Evolutionary conservation across 2,797 vertebrate species (phyloP).

Genomic region (Eulemur albifrons): DNA sequence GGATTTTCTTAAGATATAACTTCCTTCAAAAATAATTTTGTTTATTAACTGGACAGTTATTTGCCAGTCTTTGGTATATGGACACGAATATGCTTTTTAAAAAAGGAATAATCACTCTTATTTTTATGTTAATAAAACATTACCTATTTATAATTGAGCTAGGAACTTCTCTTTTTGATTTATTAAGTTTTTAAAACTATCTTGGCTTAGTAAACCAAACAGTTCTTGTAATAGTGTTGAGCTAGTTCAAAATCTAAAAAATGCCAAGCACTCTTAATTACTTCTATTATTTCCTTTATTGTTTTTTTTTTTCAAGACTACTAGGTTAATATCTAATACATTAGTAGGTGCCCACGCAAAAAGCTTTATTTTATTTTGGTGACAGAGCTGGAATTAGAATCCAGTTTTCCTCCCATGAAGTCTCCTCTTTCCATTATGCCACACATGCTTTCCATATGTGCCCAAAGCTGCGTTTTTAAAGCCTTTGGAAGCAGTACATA

Average conservation of each 20-base stretch:
- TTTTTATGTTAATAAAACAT: not conserved
- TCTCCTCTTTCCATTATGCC: not conserved
- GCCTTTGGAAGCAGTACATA: not conserved
- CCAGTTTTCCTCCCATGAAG: not conserved
- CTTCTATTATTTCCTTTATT: not conserved
- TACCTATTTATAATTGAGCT: not conserved
- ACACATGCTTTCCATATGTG: not conserved
- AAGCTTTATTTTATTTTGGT: slow-evolving; percentile 23
- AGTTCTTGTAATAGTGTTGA: not conserved
- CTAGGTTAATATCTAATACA: not conserved
- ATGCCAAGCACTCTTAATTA: not conserved
- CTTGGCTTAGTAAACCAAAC: slow-evolving; percentile 14
- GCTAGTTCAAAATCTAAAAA: not conserved
- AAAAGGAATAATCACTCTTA: not conserved
- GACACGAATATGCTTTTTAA: not conserved
- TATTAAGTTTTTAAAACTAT: not conserved
- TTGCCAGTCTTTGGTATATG: not conserved
- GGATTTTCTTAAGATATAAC: slow-evolving; percentile 33
- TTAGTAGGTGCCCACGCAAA: not conserved
- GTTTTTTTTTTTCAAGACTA: not conserved
- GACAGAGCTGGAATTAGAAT: slow-evolving; percentile 3
- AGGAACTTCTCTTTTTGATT: not conserved
- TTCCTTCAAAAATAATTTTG: slow-evolving; percentile 18
- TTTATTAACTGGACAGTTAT: slow-evolving; percentile 30
- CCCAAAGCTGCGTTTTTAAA: not conserved